A percentile compares a stretch with the other conserved stretches of the same genome.
Conservation (phyloP, 2,113 vertebrate genomes). For the Polypterus bichir region DNA sequence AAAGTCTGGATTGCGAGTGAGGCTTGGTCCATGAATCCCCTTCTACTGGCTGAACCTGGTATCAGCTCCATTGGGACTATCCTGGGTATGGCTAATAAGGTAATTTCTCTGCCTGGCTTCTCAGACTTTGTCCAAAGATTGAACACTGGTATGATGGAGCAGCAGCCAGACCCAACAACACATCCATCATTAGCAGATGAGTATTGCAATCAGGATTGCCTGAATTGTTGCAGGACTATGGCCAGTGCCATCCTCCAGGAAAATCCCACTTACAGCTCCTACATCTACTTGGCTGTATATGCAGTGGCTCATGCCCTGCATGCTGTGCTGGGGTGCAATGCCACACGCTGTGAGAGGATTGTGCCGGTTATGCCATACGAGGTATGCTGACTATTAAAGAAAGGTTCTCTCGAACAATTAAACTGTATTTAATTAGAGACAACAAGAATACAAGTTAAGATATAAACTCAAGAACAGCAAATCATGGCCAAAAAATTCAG, state of each 20-base stretch:
- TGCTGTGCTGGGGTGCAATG: constrained; percentile 46
- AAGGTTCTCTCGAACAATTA: too few relatives aligned
- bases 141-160: accelerated
- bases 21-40: constrained; percentile 45
- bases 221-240: constrained; percentile 14
- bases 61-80: constrained; percentile 46
- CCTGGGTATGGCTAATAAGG: constrained; percentile 48
- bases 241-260: neutral
- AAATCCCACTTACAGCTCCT: constrained; percentile 38
- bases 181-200: neutral
- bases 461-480: too few relatives aligned
- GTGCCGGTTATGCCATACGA: constrained; percentile 47
- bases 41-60: constrained; percentile 30
- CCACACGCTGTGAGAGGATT: constrained; percentile 31
- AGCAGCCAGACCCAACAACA: neutral
- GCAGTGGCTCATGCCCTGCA: constrained; percentile 58
- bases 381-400: constrained; percentile 34
- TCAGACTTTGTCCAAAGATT: constrained; percentile 29
- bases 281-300: constrained; percentile 49
- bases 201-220: constrained; percentile 43
- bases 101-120: constrained; percentile 34
- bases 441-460: too few relatives aligned
- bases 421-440: too few relatives aligned
- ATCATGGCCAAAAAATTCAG: too few relatives aligned
- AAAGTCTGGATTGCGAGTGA: constrained; percentile 71